Evolutionary conservation across 1,140 invertebrate genomes (phyloP).

Genomic region (Thaumatotibia leucotreta): DNA sequence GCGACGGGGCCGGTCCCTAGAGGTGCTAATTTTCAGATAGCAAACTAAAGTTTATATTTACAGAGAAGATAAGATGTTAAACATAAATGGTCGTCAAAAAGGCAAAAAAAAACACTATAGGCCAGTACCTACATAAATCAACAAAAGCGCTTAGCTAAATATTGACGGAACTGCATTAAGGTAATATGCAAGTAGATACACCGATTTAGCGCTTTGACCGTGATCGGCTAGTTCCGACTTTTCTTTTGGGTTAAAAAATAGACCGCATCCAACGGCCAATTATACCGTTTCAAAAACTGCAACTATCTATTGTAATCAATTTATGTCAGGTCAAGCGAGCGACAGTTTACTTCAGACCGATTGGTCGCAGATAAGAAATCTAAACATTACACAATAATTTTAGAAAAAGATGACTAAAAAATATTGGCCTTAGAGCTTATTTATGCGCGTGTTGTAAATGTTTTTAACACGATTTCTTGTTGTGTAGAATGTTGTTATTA

Average conservation of each 20-base stretch:
- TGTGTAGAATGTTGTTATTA: constrained; percentile 12
- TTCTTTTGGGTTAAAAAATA: constrained; percentile 7
- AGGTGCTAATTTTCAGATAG: constrained; percentile 36
- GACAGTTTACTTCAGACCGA: constrained; percentile 33
- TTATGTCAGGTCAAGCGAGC: constrained; percentile 27
- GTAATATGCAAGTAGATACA: neutral
- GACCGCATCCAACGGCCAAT: constrained; percentile 24
- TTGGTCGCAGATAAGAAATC: constrained; percentile 32
- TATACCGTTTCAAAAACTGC: constrained; percentile 27
- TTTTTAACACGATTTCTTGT: constrained; percentile 6
- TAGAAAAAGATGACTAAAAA: neutral
- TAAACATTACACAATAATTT: constrained; percentile 5
- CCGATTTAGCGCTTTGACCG: neutral
- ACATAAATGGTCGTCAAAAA: constrained; percentile 31
- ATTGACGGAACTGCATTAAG: neutral
- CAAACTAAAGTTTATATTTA: constrained; percentile 36
- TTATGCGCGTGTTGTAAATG: neutral
- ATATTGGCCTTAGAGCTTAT: neutral
- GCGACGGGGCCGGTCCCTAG: constrained; percentile 13
- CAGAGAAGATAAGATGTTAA: constrained; percentile 35
- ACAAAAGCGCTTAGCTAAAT: neutral
- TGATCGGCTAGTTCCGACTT: neutral
- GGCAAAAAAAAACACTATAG: neutral
- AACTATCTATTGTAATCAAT: constrained; percentile 45
- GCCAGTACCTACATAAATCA: neutral